Evolutionary conservation across 1,140 invertebrate genomes (phyloP).

Genomic region (Oedothorax gibbosus): DNA sequence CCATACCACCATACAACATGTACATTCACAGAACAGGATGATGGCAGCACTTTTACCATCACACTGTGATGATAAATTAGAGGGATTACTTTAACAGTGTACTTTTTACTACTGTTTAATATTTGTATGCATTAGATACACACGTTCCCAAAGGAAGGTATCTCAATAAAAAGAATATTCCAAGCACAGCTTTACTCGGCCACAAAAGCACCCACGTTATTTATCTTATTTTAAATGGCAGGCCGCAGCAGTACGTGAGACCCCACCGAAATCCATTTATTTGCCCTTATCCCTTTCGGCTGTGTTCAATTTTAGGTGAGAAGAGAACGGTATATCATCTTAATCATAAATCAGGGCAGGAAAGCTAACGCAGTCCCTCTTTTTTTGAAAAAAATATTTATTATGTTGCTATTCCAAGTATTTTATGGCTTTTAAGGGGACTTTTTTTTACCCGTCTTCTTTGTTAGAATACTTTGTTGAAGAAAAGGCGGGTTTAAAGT

Average conservation of each 20-base stretch:
- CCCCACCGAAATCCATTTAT: slow-evolving; percentile 43
- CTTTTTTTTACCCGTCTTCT: background rate
- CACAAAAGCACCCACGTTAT: background rate
- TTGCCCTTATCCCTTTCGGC: slow-evolving; percentile 26
- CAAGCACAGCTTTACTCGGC: too few relatives aligned
- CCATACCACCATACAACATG: too few relatives aligned
- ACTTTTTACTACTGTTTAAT: too few relatives aligned
- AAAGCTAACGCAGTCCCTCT: background rate
- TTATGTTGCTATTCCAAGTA: slow-evolving; percentile 28
- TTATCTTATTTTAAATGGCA: slow-evolving; percentile 38
- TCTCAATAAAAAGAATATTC: too few relatives aligned
- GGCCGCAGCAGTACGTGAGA: background rate
- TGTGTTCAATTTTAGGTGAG: slow-evolving; percentile 29
- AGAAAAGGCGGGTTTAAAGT: too few relatives aligned
- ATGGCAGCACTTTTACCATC: too few relatives aligned
- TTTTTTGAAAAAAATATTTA: slow-evolving; percentile 22
- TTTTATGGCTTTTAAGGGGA: background rate
- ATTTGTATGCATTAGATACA: too few relatives aligned
- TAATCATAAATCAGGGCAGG: slow-evolving; percentile 31
- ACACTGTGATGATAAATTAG: too few relatives aligned
- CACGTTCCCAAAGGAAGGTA: too few relatives aligned
- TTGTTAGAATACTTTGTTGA: background rate
- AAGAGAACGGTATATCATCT: slow-evolving; percentile 39
- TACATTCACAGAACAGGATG: too few relatives aligned
- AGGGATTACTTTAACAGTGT: too few relatives aligned